These are phyloP conservation scores for Heliconius charithonia DNA, from an alignment of 2,888 invertebrate species.

Conservation along the genomic window DNA sequence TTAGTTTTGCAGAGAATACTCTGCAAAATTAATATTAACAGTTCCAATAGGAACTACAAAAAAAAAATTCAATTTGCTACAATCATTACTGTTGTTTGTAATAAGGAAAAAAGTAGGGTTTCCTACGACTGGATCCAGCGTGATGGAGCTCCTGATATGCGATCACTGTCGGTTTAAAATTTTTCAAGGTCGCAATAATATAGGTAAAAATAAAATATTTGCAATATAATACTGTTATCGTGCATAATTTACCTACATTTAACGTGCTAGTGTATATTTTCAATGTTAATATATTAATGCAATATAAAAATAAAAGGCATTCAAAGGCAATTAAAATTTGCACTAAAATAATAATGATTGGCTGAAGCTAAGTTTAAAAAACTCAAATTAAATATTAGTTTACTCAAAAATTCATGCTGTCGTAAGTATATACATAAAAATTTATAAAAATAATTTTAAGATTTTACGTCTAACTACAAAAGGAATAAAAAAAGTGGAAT, in stretches of 20 bases:
- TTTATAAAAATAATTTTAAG: constrained; percentile 49
- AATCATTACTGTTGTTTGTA: no score
- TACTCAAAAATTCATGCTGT: constrained; percentile 55
- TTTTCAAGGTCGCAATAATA: background rate
- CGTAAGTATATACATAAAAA: constrained; percentile 50
- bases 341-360: background rate
- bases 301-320: constrained; percentile 18
- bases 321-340: background rate
- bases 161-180: no score
- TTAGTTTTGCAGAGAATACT: no score
- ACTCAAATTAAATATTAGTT: constrained; percentile 30
- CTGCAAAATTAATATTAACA: no score
- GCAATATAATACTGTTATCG: background rate
- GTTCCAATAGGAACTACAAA: no score
- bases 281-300: background rate
- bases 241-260: background rate
- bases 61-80: no score
- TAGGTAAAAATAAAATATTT: background rate
- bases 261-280: background rate
- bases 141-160: no score
- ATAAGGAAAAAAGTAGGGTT: no score
- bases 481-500: constrained; percentile 50
- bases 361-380: constrained; percentile 22
- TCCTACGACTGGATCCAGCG: no score
- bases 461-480: constrained; percentile 56